Evolutionary conservation across 2,113 vertebrate genomes (phyloP), one percentile per base, ranked within the genome.

Genomic region (Dermatemys mawii): DNA sequence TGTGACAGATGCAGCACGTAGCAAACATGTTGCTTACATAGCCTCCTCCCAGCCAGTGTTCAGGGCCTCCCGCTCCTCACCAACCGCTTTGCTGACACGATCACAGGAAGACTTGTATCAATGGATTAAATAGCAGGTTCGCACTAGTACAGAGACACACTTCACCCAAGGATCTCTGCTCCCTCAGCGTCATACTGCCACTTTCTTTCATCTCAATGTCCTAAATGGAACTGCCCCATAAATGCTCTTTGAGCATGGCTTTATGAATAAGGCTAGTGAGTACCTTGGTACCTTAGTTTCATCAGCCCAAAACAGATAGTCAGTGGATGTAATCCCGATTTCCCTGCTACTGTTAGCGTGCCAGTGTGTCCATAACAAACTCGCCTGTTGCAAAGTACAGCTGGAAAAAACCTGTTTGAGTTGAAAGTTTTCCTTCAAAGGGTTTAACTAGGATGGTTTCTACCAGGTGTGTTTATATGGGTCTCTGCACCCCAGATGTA

Each of bases 61-160:
- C 13, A 41, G 12, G 54, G 24, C 73, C 35, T 82, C 48, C 51
- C 51, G 8, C 19, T 53, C 51, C 90, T 94, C 84, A 8, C 84
- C 54, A 81, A 86, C 88, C 88, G 93, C 63, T 88, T 81, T 83
- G 55, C 78, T 96, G 78, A 70, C 93, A 63, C 78, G 51, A 90
- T 91, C 93, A 86, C 89, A 93, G 78, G 90, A 86, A 90, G 76
- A 89, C 78, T 79, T 85, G 84, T 93, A 84, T 85, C 81, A 83
- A 81, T 76, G 84, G 85, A 81, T 93, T 96, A 94, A 95, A 27
- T 78, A 83, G 89, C 92, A 94, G 86, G 79, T 82, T 91, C 89
- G 79, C n/a, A 81, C 22, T 87, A 44, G 60, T 73, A 22, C 4
- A 67, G 38, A 67, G 41, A 19, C 38, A n/a, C 29, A 3, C 90